These are phyloP conservation scores for Manduca sexta DNA, from an alignment of 1,140 invertebrate species.

Conservation along the genomic window DNA sequence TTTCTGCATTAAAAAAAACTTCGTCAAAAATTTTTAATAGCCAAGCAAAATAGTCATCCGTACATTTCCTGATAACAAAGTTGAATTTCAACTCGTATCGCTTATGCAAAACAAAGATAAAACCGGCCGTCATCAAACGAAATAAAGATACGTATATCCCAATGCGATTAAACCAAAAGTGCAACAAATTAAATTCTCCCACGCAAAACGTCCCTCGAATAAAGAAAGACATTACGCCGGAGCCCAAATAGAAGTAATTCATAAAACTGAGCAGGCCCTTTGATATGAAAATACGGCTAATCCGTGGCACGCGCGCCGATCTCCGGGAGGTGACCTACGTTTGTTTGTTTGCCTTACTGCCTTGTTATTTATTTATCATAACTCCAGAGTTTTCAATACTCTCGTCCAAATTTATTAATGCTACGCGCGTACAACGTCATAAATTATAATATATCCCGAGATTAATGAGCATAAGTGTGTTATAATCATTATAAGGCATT, in stretches of 20 bases:
- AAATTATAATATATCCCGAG: constrained; percentile 56
- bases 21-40: too few species aligned
- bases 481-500: constrained; percentile 46
- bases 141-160: constrained; percentile 36
- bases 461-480: constrained; percentile 55
- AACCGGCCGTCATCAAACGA: constrained; percentile 17
- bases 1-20: too few species aligned
- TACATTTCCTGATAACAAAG: constrained; percentile 6
- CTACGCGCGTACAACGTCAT: constrained; percentile 34
- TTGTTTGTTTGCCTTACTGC: constrained; percentile 36
- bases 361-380: constrained; percentile 45
- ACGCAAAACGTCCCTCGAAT: constrained; percentile 42
- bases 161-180: constrained; percentile 53
- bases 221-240: constrained; percentile 49
- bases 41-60: not conserved
- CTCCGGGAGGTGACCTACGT: constrained; percentile 41
- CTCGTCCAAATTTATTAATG: constrained; percentile 49
- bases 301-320: constrained; percentile 51
- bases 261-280: constrained; percentile 55
- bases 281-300: constrained; percentile 69
- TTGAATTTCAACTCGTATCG: constrained; percentile 12
- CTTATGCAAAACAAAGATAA: constrained; percentile 36
- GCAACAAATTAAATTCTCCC: constrained; percentile 64
- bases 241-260: constrained; percentile 53
- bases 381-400: constrained; percentile 47